Base-by-base conservation (phyloP, 2,113 vertebrate genomes). In the Sterna hirundo region DNA sequence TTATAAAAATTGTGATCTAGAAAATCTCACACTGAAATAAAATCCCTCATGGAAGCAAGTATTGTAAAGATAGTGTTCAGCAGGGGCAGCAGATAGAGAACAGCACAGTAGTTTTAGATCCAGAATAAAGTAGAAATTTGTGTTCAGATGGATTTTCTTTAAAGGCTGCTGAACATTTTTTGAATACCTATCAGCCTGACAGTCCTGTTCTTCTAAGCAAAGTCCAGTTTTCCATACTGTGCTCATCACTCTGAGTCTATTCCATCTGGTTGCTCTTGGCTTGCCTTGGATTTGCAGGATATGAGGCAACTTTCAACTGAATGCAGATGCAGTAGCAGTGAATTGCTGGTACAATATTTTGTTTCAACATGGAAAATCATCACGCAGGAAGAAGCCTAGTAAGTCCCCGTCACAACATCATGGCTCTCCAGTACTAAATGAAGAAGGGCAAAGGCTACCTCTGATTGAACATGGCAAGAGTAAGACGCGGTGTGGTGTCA, bases 101-200 rank as follows among this genome's bases (percentile, higher is more conserved):
- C 4, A 78, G 3, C 17, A 55, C 13, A 26, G 17, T 20, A 51
- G 20, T 42, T 94, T 90, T 46, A 51, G n/a, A 19, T 68, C 10
- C 13, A 60, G 57, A 58, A 66, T 64, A 55, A 86, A 15, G 38
- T 26, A 83, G 32, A 83, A 80, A 20, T 55, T 5, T 61, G 30
- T 34, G 5, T 57, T 84, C 46, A 68, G 27, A n/a, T n/a, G 2
- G 61, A 23, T 8, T 36, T n/a, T 42, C 88, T 82, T 58, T 32
- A 22, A 77, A 84, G 15, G 6, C 9, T 54, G 26, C 15, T 0
- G 0, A 75, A n/a, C 2, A 15, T 7, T 75, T 70, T 52, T 74
- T 27, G 71, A 86, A 36, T 32, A 51, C 7, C 10, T 78, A 25
- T 54, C 34, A 70, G 36, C 61, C 22, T 44, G 60, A 58, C 8